phyloP scores from a whole-genome alignment of 1,140 invertebrate species.

The Drosophila littoralis region DNA sequence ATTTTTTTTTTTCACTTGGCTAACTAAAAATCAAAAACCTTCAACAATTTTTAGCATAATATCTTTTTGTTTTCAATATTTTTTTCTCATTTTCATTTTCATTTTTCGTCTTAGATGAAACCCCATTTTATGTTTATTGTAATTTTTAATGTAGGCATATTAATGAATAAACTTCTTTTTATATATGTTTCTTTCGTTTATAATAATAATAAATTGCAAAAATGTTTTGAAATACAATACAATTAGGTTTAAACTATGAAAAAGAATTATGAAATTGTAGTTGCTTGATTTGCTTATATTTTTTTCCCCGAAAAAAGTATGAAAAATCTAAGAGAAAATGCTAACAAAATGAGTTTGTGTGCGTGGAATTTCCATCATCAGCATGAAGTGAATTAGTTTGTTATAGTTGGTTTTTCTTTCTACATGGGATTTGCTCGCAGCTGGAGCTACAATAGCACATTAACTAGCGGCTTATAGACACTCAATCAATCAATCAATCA shows the following conservation, averaged over 20 bases:
- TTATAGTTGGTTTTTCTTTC: conserved; percentile 22
- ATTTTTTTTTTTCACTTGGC: conserved; percentile 49
- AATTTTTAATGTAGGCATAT: conserved; percentile 69
- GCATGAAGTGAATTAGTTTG: conserved; percentile 68
- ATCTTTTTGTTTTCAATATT: conserved; percentile 23
- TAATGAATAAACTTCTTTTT: conserved; percentile 49
- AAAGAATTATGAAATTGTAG: conserved; percentile 50
- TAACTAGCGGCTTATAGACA: conserved; percentile 41
- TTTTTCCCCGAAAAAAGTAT: conserved; percentile 32
- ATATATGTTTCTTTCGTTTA: conserved; percentile 9
- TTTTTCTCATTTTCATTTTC: conserved; percentile 14
- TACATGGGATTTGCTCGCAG: conserved; percentile 38
- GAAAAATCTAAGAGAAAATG: conserved; percentile 65
- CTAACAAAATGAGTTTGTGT: conserved; percentile 62
- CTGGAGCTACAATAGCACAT: conserved; percentile 38
- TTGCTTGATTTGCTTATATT: conserved; percentile 3
- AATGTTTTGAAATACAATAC: conserved; percentile 71
- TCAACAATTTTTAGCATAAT: conserved; percentile 52
- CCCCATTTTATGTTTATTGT: conserved; percentile 81
- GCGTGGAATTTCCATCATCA: conserved; percentile 38
- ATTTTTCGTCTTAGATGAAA: conserved; percentile 76
- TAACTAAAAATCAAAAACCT: conserved; percentile 69
- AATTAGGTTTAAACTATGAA: conserved; percentile 74
- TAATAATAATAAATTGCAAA: conserved; percentile 49
- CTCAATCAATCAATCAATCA: conserved; percentile 38